These are phyloP conservation scores for Trachelus stipa DNA, from an alignment of 2,888 invertebrate genomes.

Conservation along the genomic window DNA sequence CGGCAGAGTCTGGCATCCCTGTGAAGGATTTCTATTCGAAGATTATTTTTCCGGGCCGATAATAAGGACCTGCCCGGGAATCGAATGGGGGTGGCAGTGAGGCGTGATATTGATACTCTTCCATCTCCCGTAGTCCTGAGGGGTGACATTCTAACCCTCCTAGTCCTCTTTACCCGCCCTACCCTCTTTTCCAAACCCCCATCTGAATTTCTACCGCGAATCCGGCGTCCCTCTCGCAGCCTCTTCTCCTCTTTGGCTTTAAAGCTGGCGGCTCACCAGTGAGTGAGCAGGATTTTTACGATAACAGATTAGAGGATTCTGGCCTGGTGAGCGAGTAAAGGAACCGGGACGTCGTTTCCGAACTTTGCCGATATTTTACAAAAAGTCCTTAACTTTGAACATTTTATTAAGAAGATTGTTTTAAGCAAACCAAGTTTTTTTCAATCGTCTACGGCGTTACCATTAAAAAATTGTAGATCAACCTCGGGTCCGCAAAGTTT, in stretches of 20 bases:
- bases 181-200: neutral
- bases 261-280: slow-evolving; percentile 43
- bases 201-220: neutral
- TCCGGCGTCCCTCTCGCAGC: slow-evolving; percentile 16
- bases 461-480: neutral
- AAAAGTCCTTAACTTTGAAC: neutral
- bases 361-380: slow-evolving; percentile 16
- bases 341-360: slow-evolving; percentile 31
- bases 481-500: neutral
- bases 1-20: neutral
- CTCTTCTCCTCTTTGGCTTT: slow-evolving; percentile 33
- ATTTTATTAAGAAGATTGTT: neutral
- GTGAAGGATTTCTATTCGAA: slow-evolving; percentile 33
- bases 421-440: no score
- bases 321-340: slow-evolving; percentile 33
- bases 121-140: slow-evolving; percentile 41
- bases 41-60: slow-evolving; percentile 55
- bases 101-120: slow-evolving; percentile 62
- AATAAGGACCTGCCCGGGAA: slow-evolving; percentile 42
- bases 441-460: neutral
- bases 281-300: slow-evolving; percentile 54
- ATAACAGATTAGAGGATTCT: slow-evolving; percentile 58
- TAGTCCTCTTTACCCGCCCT: slow-evolving; percentile 10
- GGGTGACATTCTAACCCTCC: slow-evolving; percentile 46
- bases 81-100: slow-evolving; percentile 47